phyloP scores from a whole-genome alignment of 2,797 vertebrate species.

The Pitangus sulphuratus region DNA sequence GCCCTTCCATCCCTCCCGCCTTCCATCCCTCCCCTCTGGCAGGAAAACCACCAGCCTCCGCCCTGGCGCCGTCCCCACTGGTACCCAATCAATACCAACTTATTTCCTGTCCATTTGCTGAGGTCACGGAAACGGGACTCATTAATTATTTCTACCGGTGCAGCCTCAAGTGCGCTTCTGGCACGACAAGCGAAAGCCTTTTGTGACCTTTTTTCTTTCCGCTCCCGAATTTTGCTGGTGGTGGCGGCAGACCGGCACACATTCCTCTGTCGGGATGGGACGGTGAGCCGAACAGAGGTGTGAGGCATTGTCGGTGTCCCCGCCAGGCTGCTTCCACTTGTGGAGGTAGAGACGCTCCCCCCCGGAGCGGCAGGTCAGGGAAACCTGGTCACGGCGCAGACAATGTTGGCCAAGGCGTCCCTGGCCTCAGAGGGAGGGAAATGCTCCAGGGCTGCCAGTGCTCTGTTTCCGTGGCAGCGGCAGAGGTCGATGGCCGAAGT shows the following conservation, averaged over 20 bases:
- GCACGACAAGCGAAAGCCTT: conserved; percentile 79
- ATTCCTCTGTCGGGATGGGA: neutral
- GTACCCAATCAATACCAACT: conserved; percentile 95
- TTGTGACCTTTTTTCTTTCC: conserved; percentile 84
- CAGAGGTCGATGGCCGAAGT: conserved; percentile 94
- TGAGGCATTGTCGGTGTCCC: fast-evolving
- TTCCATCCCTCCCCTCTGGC: conserved; percentile 64
- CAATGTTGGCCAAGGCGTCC: conserved; percentile 96
- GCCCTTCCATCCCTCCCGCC: conserved; percentile 17
- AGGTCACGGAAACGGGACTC: conserved; percentile 91
- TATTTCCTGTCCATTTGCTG: conserved; percentile 99
- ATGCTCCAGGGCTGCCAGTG: conserved; percentile 91
- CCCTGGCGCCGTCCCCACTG: conserved; percentile 92
- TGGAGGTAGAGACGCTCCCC: conserved; percentile 17
- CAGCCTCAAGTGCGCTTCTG: conserved; percentile 91
- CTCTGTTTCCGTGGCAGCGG: conserved; percentile 93
- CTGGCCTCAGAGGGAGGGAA: conserved; percentile 95
- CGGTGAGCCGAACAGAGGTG: neutral
- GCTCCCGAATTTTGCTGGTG: conserved; percentile 45
- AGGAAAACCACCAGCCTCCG: conserved; percentile 95
- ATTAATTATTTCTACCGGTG: conserved; percentile 98
- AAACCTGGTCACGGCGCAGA: conserved; percentile 89
- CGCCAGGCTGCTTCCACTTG: fast-evolving
- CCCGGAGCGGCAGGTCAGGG: conserved; percentile 70
- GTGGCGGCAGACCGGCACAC: neutral